Percentiles rank a stretch among this genome's conserved stretches.
Evolutionary conservation across 2,113 vertebrate species (phyloP).

Genomic region (Ophiodon elongatus): DNA sequence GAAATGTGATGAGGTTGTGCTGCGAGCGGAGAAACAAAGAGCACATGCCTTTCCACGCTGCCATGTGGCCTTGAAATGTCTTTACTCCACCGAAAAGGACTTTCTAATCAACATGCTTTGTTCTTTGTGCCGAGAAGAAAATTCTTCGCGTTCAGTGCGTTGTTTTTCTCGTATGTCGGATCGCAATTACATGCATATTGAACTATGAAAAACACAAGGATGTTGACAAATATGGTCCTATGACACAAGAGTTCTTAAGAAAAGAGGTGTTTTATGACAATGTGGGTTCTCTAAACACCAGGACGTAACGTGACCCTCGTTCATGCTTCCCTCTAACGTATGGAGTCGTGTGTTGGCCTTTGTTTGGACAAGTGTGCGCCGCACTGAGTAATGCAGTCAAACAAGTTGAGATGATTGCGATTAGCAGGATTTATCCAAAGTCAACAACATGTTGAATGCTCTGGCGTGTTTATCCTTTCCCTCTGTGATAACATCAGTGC

Average conservation of each 20-base stretch:
- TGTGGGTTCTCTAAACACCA: background rate
- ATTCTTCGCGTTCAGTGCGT: background rate
- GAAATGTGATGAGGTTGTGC: constrained; percentile 75
- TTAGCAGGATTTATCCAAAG: constrained; percentile 48
- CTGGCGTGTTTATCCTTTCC: constrained; percentile 37
- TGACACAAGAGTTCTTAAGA: background rate
- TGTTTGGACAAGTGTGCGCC: constrained; percentile 52
- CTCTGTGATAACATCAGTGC: constrained; percentile 47
- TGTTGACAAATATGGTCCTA: background rate
- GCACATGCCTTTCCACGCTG: constrained; percentile 29
- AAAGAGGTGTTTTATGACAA: background rate
- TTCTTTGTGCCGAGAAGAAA: background rate
- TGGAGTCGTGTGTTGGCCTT: background rate
- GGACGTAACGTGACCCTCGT: background rate
- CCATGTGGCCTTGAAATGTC: constrained; percentile 37
- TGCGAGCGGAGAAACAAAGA: constrained; percentile 61
- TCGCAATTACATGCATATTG: background rate
- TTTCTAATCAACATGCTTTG: background rate
- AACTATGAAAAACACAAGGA: background rate
- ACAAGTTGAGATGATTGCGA: constrained; percentile 31
- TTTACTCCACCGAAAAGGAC: background rate
- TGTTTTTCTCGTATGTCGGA: background rate
- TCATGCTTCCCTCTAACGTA: background rate
- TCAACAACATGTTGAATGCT: constrained; percentile 52
- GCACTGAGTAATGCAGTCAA: constrained; percentile 26